These are phyloP conservation scores for Silurus meridionalis DNA, from an alignment of 2,113 vertebrate genomes.

Conservation along the genomic window DNA sequence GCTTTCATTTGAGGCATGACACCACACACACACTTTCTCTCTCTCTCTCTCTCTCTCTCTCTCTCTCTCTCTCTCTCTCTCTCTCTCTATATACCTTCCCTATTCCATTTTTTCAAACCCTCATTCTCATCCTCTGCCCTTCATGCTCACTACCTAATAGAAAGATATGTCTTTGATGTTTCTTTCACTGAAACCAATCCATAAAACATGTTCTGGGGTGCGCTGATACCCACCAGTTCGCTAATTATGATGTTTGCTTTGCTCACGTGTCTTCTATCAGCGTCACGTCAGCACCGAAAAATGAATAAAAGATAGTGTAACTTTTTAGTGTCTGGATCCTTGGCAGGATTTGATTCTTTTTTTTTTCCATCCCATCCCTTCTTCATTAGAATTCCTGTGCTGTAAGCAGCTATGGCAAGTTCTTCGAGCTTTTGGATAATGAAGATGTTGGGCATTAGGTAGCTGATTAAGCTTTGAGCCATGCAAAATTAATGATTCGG, in stretches of 20 bases:
- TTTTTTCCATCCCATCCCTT: not conserved
- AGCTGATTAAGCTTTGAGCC: constrained; percentile 66
- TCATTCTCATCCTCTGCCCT: constrained; percentile 64
- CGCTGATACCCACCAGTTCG: constrained; percentile 59
- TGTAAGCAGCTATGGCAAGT: constrained; percentile 53
- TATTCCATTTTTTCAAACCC: constrained; percentile 52
- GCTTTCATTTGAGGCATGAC: constrained; percentile 35
- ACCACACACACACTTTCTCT: too few species aligned
- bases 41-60: not conserved
- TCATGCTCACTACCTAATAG: constrained; percentile 59
- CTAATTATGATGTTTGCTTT: constrained; percentile 70
- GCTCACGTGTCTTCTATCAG: constrained; percentile 38
- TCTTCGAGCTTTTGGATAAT: constrained; percentile 40
- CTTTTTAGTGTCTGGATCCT: not conserved
- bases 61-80: not conserved
- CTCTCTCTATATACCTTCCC: not conserved
- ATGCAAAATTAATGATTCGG: constrained; percentile 72
- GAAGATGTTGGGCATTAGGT: constrained; percentile 52
- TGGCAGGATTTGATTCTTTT: not conserved
- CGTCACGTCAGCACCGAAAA: constrained; percentile 56
- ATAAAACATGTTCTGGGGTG: constrained; percentile 53
- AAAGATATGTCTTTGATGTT: constrained; percentile 70
- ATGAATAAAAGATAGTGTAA: constrained; percentile 47
- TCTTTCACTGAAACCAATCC: constrained; percentile 50
- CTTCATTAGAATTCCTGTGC: constrained; percentile 49